phyloP scores from a whole-genome alignment of 2,888 invertebrate genomes.

The Tigriopus californicus region DNA sequence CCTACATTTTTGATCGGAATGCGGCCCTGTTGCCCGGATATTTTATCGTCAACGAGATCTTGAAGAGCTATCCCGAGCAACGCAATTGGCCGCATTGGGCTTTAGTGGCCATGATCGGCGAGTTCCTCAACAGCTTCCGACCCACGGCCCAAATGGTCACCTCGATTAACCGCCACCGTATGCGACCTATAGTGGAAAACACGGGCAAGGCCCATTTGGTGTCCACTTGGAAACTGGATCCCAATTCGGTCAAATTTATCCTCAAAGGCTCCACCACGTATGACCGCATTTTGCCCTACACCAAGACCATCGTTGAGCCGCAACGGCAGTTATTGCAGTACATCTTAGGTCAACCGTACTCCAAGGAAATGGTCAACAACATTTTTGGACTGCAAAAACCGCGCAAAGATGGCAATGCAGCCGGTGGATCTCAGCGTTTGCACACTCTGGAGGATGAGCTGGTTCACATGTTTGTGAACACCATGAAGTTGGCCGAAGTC shows the following conservation, averaged over 20 bases:
- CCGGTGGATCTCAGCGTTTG: slow-evolving; percentile 45
- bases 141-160: slow-evolving; percentile 90
- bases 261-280: slow-evolving; percentile 30
- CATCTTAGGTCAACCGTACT: slow-evolving; percentile 84
- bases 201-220: slow-evolving; percentile 49
- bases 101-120: slow-evolving; percentile 61
- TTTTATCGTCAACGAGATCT: slow-evolving; percentile 83
- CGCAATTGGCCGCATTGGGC: slow-evolving; percentile 81
- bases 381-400: slow-evolving; percentile 81
- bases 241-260: slow-evolving; percentile 49
- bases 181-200: slow-evolving; percentile 85
- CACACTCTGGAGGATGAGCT: slow-evolving; percentile 77
- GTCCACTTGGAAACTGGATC: slow-evolving; percentile 66
- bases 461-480: slow-evolving; percentile 69
- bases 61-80: slow-evolving; percentile 63
- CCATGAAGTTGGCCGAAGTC: slow-evolving; percentile 72
- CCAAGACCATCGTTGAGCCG: slow-evolving; percentile 64
- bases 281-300: slow-evolving; percentile 42
- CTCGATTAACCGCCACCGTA: slow-evolving; percentile 67
- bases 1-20: slow-evolving; percentile 76
- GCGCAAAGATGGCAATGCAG: background rate
- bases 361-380: slow-evolving; percentile 83
- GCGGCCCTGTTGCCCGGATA: slow-evolving; percentile 81
- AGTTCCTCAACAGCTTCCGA: slow-evolving; percentile 79
- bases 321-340: slow-evolving; percentile 71